Evolutionary conservation across 1,140 invertebrate species (phyloP), one percentile per base, ranked within the genome.

Genomic region (Magallana ariakensis): DNA sequence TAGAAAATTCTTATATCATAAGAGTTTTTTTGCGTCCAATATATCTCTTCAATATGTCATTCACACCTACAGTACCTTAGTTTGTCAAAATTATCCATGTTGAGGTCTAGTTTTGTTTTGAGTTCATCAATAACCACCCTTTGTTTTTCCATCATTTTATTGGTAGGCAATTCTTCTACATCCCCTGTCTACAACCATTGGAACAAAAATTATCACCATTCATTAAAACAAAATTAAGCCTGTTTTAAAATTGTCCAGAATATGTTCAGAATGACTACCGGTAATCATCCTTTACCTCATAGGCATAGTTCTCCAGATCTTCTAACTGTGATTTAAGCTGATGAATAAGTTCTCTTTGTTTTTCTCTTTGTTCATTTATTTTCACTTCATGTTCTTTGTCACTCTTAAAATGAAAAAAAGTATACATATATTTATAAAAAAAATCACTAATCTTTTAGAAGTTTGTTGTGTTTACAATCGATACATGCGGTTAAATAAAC

Each of bases 221-320:
- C 33, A 46, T 46, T 46, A 1, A 46, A 2, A 46, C 33, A 46
- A 46, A 5, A 46, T 46, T 46, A 46, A 46, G 3, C 33, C 33
- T 46, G 33, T 46, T 46, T 46, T 46, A 46, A 46, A 46, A 46
- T 46, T 46, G 33, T 46, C 33, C 33, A 46, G 33, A 46, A 46
- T 46, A 46, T 46, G 33, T 46, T 46, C 33, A 46, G 5, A 80
- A 5, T 8, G 0, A 46, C 5, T 85, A n/a, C n/a, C n/a, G n/a
- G n/a, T n/a, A 10, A 80, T 54, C 19, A 55, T 26, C 10, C 57
- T 53, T 75, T 91, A 95, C 95, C 92, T 98, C 97, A 95, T 98
- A 99, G 0, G 98, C 98, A 95, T 98, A 98, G 57, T 97, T 96
- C 94, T 99, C 99, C 56, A 99, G 95, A 93, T 99, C 98, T 93